Evolutionary conservation across 2,888 invertebrate genomes (phyloP).

Genomic region (Idaea dimidiata): DNA sequence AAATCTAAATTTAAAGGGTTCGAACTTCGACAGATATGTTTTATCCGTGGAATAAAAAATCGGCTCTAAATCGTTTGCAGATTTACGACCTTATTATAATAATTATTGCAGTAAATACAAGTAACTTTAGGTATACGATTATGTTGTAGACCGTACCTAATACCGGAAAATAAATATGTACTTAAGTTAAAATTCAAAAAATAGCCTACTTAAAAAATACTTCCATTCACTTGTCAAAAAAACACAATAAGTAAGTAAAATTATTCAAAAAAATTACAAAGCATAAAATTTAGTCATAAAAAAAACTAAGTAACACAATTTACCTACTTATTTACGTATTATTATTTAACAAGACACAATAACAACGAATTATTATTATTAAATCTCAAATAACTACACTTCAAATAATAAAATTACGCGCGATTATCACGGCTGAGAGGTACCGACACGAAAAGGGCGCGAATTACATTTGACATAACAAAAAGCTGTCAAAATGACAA

Average conservation of each 20-base stretch:
- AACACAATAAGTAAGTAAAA: background rate
- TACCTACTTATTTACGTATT: background rate
- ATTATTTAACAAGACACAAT: background rate
- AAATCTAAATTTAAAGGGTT: too few relatives aligned
- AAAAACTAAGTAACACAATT: background rate
- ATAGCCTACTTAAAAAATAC: background rate
- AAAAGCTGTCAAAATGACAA: constrained; percentile 75
- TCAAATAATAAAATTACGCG: constrained; percentile 29
- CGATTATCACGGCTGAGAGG: constrained; percentile 30
- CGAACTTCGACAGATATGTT: too few relatives aligned
- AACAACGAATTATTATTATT: constrained; percentile 4
- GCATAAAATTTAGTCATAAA: background rate
- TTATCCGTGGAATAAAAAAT: too few relatives aligned
- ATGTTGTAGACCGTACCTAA: too few relatives aligned
- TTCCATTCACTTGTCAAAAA: background rate
- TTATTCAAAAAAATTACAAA: background rate
- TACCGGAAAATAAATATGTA: too few relatives aligned
- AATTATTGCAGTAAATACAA: too few relatives aligned
- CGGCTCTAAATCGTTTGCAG: too few relatives aligned
- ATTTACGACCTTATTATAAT: too few relatives aligned
- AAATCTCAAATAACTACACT: constrained; percentile 4
- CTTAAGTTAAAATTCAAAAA: too few relatives aligned
- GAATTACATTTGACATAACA: constrained; percentile 64
- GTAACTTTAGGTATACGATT: too few relatives aligned
- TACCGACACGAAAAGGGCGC: constrained; percentile 60